phyloP scores from a whole-genome alignment of 2,888 invertebrate genomes.

The Lasiommata megera region DNA sequence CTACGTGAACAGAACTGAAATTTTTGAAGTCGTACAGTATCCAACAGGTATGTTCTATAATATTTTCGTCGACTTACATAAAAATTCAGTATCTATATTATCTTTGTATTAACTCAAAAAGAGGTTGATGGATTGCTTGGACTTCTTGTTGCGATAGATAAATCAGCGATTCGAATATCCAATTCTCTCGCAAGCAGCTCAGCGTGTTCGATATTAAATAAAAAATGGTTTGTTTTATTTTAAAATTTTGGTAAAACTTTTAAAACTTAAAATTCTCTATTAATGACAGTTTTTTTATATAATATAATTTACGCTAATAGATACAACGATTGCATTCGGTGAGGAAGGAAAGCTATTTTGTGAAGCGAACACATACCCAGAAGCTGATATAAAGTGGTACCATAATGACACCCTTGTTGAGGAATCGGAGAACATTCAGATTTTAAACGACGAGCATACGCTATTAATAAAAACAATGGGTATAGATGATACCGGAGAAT shows the following conservation, averaged over 20 bases:
- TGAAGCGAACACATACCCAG: conserved; percentile 59
- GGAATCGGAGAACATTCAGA: conserved; percentile 36
- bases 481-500: conserved; percentile 51
- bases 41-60: conserved; percentile 48
- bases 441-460: conserved; percentile 41
- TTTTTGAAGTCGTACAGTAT: conserved; percentile 51
- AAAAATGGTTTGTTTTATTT: no score
- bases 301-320: no score
- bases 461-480: conserved; percentile 56
- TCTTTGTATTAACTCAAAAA: no score
- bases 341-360: conserved; percentile 52
- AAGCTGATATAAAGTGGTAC: conserved; percentile 56
- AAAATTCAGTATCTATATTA: no score
- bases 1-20: conserved; percentile 51
- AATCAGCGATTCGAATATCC: no score
- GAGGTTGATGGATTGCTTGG: no score
- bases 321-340: conserved; percentile 54
- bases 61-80: neutral
- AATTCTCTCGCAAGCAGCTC: no score
- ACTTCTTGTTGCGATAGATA: no score
- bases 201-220: no score
- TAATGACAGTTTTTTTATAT: no score
- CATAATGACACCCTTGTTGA: conserved; percentile 49
- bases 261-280: no score
- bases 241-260: no score